These are phyloP conservation scores for Palythoa grandiflora DNA, from an alignment of 92 coral and sea anemone genomes.

Conservation along the genomic window DNA sequence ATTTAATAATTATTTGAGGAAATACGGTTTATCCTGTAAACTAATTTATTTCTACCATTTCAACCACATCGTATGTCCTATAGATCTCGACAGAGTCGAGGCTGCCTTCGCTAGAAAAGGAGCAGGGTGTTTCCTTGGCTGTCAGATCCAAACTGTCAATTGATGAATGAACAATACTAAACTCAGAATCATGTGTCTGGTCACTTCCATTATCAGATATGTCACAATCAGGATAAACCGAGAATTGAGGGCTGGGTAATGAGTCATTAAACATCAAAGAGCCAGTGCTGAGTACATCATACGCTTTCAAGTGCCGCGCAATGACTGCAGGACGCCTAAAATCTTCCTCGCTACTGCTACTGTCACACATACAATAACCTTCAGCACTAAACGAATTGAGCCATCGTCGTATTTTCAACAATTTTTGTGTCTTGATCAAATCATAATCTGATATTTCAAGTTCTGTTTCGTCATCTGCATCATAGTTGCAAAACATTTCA, in stretches of 20 bases:
- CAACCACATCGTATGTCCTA: constrained; percentile 83
- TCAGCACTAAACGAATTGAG: constrained; percentile 52
- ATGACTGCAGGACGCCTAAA: background rate
- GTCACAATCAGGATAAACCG: background rate
- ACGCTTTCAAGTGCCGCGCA: constrained; percentile 15
- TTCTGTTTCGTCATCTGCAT: constrained; percentile 84
- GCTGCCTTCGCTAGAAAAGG: constrained; percentile 31
- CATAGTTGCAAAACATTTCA: constrained; percentile 64
- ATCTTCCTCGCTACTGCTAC: constrained; percentile 36
- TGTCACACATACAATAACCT: constrained; percentile 36
- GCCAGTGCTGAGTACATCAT: constrained; percentile 26
- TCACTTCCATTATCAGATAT: constrained; percentile 9
- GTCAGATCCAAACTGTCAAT: constrained; percentile 78
- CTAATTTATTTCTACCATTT: constrained; percentile 74
- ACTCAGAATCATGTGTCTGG: constrained; percentile 65
- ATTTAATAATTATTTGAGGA: no score
- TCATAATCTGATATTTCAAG: constrained; percentile 69
- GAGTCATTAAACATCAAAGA: constrained; percentile 15
- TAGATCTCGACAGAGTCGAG: constrained; percentile 73
- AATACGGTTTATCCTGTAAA: background rate
- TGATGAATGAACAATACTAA: constrained; percentile 83
- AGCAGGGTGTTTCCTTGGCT: background rate
- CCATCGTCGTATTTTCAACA: constrained; percentile 76
- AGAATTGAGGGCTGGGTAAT: background rate
- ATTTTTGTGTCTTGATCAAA: constrained; percentile 64